phyloP scores from a whole-genome alignment of 2,797 vertebrate genomes.

The Rhinella marina region DNA sequence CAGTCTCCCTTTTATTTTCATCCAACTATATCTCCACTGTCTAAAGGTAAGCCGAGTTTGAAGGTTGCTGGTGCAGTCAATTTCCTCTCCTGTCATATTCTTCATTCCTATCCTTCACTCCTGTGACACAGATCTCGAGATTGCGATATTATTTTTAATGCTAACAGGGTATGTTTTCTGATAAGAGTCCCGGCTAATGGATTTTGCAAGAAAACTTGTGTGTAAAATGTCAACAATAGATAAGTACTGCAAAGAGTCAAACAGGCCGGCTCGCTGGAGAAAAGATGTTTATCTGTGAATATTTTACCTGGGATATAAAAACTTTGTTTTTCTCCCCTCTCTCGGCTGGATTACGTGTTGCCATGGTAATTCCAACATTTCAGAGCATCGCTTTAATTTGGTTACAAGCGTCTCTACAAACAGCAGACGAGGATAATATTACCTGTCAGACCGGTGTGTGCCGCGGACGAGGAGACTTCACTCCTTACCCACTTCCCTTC shows the following conservation, averaged over 20 bases:
- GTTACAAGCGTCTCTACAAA: constrained; percentile 54
- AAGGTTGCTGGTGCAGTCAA: constrained; percentile 22
- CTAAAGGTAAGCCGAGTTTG: constrained; percentile 32
- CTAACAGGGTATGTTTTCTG: constrained; percentile 55
- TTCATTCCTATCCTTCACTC: constrained; percentile 62
- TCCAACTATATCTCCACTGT: constrained; percentile 13
- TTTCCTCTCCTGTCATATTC: constrained; percentile 59
- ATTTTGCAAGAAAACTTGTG: constrained; percentile 67
- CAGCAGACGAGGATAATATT: constrained; percentile 44
- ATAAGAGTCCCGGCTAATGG: constrained; percentile 61
- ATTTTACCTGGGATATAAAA: constrained; percentile 64
- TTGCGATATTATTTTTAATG: constrained; percentile 61
- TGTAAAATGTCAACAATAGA: constrained; percentile 66
- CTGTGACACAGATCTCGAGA: constrained; percentile 63
- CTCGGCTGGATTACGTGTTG: constrained; percentile 43
- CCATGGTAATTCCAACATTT: constrained; percentile 44
- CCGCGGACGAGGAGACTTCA: background rate
- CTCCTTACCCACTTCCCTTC: background rate
- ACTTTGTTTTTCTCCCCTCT: constrained; percentile 24
- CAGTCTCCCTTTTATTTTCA: background rate
- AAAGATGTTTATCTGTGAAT: constrained; percentile 66
- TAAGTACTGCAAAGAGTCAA: constrained; percentile 66
- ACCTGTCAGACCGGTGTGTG: background rate
- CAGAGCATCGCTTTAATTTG: constrained; percentile 52
- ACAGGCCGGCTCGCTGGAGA: constrained; percentile 48